Evolutionary conservation across 2,113 vertebrate species (phyloP), one percentile per base, ranked within the genome.

Genomic region (Connochaetes taurinus): DNA sequence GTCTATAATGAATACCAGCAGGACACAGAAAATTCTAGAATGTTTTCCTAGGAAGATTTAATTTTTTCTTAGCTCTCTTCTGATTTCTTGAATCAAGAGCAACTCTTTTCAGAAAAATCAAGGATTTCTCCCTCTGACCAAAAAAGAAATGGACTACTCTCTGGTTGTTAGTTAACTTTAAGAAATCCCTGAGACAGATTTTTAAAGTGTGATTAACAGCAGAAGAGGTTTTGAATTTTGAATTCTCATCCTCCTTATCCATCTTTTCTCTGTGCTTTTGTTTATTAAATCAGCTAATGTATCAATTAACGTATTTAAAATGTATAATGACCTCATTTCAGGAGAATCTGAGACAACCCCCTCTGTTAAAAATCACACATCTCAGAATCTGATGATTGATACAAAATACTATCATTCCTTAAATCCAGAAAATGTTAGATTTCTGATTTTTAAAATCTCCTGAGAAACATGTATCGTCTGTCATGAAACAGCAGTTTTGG

Each of bases 251-350:
- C 40, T 0, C 2, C 25, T 17, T 40, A 47, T 5, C 45, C 17
- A 4, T 17, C 53, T 27, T 19, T 19, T 58, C 57, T 45, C 45
- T 40, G 1, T 9, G 31, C 11, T 67, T 74, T 33, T 50, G 1
- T 14, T 40, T 31, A 11, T 57, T 58, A 31, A 40, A 15, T 33
- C 64, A 67, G 8, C 13, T 10, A n/a, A 47, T 17, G 2, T 36
- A 2, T 2, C 64, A 19, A 15, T 16, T 10, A n/a, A 43, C 10
- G 3, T 36, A 3, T 2, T 67, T n/a, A 12, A 45, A 8, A 14
- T 1, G 2, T 7, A 2, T 6, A 4, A 2, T 7, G 17, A 0
- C 15, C n/a, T 47, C 23, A 3, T 58, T n/a, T 53, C 81, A 43
- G 52, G 87, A 7, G 17, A 10, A 5, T 7, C 27, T 21, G n/a